Percentiles rank a stretch among this genome's conserved stretches.
Evolutionary conservation across 2,113 vertebrate species (phyloP).

Genomic region (Bucco capensis): DNA sequence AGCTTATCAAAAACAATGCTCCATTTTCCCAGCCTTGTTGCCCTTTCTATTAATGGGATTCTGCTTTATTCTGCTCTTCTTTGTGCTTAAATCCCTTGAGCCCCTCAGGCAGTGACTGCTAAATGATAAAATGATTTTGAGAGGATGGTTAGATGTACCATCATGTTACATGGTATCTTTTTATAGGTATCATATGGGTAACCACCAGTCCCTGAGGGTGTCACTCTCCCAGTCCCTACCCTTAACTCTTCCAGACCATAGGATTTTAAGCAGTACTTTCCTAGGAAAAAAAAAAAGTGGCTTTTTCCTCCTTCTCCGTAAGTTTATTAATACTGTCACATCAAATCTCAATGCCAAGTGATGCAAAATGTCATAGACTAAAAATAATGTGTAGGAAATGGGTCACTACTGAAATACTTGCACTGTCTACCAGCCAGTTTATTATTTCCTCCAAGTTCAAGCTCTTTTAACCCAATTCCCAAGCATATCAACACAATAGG

Average conservation of each 20-base stretch:
- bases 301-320: not conserved
- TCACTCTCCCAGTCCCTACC: not conserved
- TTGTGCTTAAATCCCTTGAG: not conserved
- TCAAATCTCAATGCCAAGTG: not conserved
- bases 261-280: not conserved
- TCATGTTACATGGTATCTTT: not conserved
- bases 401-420: not conserved
- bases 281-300: not conserved
- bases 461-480: constrained; percentile 11
- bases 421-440: not conserved
- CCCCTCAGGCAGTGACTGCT: not conserved
- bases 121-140: constrained; percentile 4
- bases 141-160: not conserved
- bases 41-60: not conserved
- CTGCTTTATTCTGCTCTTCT: not conserved
- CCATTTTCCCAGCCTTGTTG: not conserved
- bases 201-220: not conserved
- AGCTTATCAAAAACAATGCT: not conserved
- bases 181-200: not conserved
- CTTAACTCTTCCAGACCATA: not conserved
- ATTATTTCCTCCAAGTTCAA: not conserved
- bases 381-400: not conserved
- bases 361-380: not conserved
- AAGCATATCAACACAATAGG: not conserved
- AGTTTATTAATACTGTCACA: not conserved